Conservation (phyloP, 2,797 vertebrate genomes). For the Acestrorhynchus altus region DNA sequence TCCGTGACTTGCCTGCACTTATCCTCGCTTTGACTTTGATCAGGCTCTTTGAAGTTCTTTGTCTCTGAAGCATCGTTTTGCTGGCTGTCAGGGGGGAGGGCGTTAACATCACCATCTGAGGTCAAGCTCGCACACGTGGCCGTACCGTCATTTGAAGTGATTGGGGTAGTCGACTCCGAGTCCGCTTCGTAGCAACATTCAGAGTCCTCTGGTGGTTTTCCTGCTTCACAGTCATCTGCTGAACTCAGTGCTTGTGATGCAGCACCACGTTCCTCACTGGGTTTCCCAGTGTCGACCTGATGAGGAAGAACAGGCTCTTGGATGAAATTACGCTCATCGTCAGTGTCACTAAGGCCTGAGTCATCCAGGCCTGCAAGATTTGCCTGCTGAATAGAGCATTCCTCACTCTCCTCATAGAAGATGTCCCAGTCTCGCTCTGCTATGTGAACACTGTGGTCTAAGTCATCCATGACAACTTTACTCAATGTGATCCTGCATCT, state of each 20-base stretch:
- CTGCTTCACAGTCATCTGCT: slow-evolving; percentile 9
- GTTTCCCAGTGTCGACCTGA: slow-evolving; percentile 15
- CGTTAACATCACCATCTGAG: slow-evolving; percentile 8
- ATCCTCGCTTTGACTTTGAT: slow-evolving; percentile 18
- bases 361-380: slow-evolving; percentile 83
- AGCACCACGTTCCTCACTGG: background rate
- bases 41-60: slow-evolving; percentile 4
- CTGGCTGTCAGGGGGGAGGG: background rate
- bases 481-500: slow-evolving; percentile 67
- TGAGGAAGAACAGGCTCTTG: slow-evolving; percentile 13
- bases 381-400: slow-evolving; percentile 82
- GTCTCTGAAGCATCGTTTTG: background rate
- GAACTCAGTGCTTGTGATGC: background rate
- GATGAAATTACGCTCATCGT: slow-evolving; percentile 69
- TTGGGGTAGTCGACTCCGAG: slow-evolving; percentile 31
- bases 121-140: background rate
- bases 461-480: slow-evolving; percentile 85
- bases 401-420: slow-evolving; percentile 84
- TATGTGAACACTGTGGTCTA: slow-evolving; percentile 92
- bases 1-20: slow-evolving; percentile 15
- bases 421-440: slow-evolving; percentile 88
- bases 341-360: slow-evolving; percentile 82
- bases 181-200: slow-evolving; percentile 14
- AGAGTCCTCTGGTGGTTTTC: slow-evolving; percentile 56
- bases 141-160: background rate